Base-by-base conservation (phyloP, 2,888 invertebrate genomes). In the Cephus pygmeus region DNA sequence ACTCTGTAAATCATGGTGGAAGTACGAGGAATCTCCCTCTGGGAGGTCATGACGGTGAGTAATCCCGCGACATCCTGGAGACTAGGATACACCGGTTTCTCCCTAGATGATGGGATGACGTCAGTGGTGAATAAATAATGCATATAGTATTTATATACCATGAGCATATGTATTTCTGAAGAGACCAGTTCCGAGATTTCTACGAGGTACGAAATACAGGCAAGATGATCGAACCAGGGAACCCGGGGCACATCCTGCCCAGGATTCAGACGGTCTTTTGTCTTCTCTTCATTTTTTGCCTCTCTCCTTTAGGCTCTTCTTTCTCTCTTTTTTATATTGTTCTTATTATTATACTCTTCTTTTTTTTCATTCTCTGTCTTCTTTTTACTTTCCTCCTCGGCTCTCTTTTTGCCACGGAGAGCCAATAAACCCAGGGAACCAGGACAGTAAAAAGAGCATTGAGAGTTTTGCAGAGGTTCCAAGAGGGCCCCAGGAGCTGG, bases 371-470 rank as follows among this genome's bases (percentile, higher is more conserved):
- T 77, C 73, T 76, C 68, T 75, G 75, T 75, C 69, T 34, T 56
- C 31, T 76, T 69, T 75, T 79, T 81, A 78, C 80, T 81, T 81
- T 78, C 74, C 56, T 75, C 82, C 78, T 80, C 80, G 79, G 82
- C 77, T 80, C 68, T 75, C 78, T 82, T 81, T 83, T 83, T 76
- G 73, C 80, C 77, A 80, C 81, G 81, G 81, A 83, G 83, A 85
- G 84, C 82, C 85, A 85, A 84, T 83, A 85, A 86, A 85, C 84
- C 85, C 81, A 81, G 83, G 83, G 87, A 84, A 82, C 78, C 83
- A 77, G 81, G 80, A 76, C 79, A 73, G 80, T 76, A 81, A 80
- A 82, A 73, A 79, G 79, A 83, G 76, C 79, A 79, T 81, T 75
- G 79, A 80, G 77, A 79, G 76, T 69, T 36, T 79, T 75, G 75